Base-by-base conservation (phyloP, 2,113 vertebrate genomes). In the Aptenodytes patagonicus region DNA sequence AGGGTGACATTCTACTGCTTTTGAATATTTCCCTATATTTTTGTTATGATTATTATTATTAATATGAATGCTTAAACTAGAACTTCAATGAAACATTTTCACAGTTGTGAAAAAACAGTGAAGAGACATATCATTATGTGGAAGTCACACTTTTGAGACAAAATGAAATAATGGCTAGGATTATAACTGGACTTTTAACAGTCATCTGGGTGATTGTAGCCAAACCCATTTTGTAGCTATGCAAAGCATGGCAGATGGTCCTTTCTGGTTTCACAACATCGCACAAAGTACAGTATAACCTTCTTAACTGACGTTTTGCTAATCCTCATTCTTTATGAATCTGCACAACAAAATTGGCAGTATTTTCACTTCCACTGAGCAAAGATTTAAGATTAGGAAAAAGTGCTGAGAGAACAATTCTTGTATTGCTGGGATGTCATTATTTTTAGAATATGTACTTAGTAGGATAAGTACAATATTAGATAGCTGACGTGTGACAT, bases 321-420 rank as follows among this genome's bases (percentile, higher is more conserved):
- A 94, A 94, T 92, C 42, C 60, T 83, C 19, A 25, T 70, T 83
- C 42, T 81, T 92, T 75, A 73, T 83, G 55, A 93, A 83, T 66
- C 76, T 83, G 51, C 46, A 77, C 42, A 29, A 82, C 87, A 85
- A 61, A 68, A 49, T 12, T 73, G 68, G 64, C 69, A 81, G 29
- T 77, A 34, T 90, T 93, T 94, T 88, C 62, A 61, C 46, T 94
- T 96, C 54, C 29, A 66, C 18, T 24, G n/a, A 68, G 75, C 49
- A 86, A 83, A 94, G 78, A 90, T 90, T 91, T 86, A 84, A 94
- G 44, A 89, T 87, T 44, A 72, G 29, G 62, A 42, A 73, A 86
- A 88, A 94, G 36, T 90, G 85, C 75, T 90, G 93, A 92, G 49
- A 86, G 49, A 68, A 86, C 20, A 7, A 70, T 92, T 70, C 42